Base-by-base conservation (phyloP, 2,888 invertebrate species). In the Sphinx pinastri region DNA sequence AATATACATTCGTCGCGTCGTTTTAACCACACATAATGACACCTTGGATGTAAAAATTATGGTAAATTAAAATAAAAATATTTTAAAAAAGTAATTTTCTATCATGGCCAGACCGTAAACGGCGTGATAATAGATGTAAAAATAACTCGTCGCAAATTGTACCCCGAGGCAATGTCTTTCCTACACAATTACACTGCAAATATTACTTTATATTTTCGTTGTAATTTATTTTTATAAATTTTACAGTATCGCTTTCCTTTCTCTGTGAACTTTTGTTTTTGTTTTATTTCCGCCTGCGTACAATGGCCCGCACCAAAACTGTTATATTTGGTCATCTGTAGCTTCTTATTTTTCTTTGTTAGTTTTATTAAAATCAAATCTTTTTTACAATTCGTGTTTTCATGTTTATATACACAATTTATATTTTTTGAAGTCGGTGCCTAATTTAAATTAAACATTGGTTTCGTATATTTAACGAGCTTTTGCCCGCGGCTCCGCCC, bases 181-280 rank as follows among this genome's bases (percentile, higher is more conserved):
- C 47, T 8, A 14, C 63, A 49, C 49, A 49, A 63, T 63, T 63
- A 63, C 63, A 16, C 47, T 19, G 49, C 63, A 63, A 63, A 63
- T 19, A 25, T 63, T 7, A 49, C 16, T 63, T 63, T 49, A 47
- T 13, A 38, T 38, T 38, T 19, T 49, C 12, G 13, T 63, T 63
- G 49, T 63, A 2, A 38, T 38, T 49, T 49, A 19, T 49, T 47
- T 63, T 63, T 63, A 47, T 63, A 6, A 63, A 63, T 49, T 63
- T 63, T 63, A 63, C 19, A 47, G 47, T 49, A 49, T 63, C 49
- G 47, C 63, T 63, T 63, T 63, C 25, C 63, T 19, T 19, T 63
- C 63, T 58, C 31, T 63, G 49, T 19, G 63, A 63, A 63, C 47
- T 19, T 13, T 49, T 49, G 45, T 63, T 19, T 63, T 8, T 38